Base-by-base conservation (phyloP, 2,888 invertebrate species). In the Metallyticus violacea region DNA sequence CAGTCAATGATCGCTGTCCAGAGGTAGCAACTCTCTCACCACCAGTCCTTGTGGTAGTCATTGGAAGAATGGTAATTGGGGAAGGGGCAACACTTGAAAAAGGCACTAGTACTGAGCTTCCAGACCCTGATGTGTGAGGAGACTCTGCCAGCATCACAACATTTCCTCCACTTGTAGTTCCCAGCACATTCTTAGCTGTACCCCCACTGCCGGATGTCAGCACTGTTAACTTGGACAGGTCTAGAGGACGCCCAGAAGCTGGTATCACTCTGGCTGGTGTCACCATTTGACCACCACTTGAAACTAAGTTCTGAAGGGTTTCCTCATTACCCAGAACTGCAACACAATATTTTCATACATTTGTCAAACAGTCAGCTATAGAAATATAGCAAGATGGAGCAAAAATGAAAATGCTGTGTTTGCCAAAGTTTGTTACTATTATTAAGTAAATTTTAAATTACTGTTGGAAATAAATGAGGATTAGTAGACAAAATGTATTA, bases 91-190 rank as follows among this genome's bases (percentile, higher is more conserved):
- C 85, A 5, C 85, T 76, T 6, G 88, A 86, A 9, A 88, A 28
- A 30, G 88, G 87, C 26, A 88, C 87, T 7, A 88, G 30, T n/a
- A 87, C 85, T 5, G 86, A 79, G 3, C 85, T 85, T 28, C 85
- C 81, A 7, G 81, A 76, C 5, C 84, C 40, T 9, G 40, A 62
- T 3, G 85, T 27, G 29, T 85, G 79, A 28, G 79, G 30, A 3
- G 86, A 80, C 85, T 91, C 91, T 26, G 89, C 80, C 28, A 90
- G 88, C 89, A 90, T 90, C 62, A 90, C 89, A 85, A 90, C 88
- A 86, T 89, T 90, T 76, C 90, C 89, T 27, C 86, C 88, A n/a
- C 89, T 88, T 79, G 89, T 87, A 87, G 88, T 88, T 85, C 89
- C 89, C 80, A 89, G 84, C 79, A 88, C 89, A 88, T 89, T 89